phyloP scores from a whole-genome alignment of 2,113 vertebrate genomes.

The Vulpes lagopus region DNA sequence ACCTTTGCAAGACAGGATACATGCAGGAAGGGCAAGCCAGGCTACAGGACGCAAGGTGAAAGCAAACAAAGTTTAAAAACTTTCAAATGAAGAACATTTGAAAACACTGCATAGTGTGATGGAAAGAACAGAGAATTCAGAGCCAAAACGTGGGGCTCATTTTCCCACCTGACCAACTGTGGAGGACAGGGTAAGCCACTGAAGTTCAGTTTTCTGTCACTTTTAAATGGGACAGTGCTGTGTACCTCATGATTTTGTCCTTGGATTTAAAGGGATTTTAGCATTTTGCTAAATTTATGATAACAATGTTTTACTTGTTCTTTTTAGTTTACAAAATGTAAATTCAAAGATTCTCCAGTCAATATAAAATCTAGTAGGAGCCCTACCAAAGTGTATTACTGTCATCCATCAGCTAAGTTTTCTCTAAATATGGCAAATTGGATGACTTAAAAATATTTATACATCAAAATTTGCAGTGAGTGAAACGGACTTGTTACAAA shows the following conservation, averaged over 20 bases:
- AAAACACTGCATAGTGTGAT: background rate
- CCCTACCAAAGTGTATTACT: background rate
- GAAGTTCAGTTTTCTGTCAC: background rate
- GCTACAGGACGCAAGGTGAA: background rate
- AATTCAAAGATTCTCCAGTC: background rate
- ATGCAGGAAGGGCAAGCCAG: background rate
- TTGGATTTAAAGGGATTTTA: background rate
- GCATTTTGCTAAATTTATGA: background rate
- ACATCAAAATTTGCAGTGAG: background rate
- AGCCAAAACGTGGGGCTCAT: background rate
- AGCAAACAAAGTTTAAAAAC: background rate
- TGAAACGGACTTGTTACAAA: background rate
- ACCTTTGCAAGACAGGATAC: background rate
- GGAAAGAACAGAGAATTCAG: background rate
- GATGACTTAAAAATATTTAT: background rate
- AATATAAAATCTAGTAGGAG: background rate
- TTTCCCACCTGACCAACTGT: background rate
- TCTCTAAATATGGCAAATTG: background rate
- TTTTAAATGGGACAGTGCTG: background rate
- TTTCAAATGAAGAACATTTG: background rate
- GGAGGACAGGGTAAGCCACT: background rate
- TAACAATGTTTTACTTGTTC: background rate
- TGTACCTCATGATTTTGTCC: background rate
- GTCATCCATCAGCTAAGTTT: background rate
- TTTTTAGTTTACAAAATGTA: slow-evolving; percentile 40